Evolutionary conservation across 35 echinoderm and acorn worm genomes (phyloP).

Genomic region (Holothuria glaberrima): DNA sequence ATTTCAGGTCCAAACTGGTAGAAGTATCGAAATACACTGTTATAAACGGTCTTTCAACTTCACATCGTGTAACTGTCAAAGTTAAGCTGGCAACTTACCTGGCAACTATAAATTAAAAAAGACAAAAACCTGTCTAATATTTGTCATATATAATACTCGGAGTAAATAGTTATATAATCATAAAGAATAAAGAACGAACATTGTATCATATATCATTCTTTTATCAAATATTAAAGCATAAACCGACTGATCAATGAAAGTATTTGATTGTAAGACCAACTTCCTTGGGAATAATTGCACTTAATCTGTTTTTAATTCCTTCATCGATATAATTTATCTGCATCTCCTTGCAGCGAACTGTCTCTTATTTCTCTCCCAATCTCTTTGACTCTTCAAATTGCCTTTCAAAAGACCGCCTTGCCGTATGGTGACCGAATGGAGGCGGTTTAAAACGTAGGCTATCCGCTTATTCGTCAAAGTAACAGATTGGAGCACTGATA

Average conservation of each 20-base stretch:
- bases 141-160: no score
- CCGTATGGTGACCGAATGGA: slow-evolving; percentile 35
- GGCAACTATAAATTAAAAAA: no score
- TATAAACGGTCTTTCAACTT: no score
- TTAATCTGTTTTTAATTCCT: slow-evolving; percentile 45
- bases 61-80: no score
- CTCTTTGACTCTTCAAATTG: neutral
- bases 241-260: slow-evolving; percentile 3
- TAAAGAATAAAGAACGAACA: neutral
- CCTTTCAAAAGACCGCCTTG: slow-evolving; percentile 43
- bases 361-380: neutral
- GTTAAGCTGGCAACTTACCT: no score
- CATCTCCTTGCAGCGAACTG: neutral
- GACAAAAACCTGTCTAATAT: no score
- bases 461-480: slow-evolving; percentile 23
- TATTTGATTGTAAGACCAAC: neutral
- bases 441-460: slow-evolving; percentile 6
- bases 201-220: neutral
- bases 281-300: slow-evolving; percentile 41
- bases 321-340: neutral
- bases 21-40: no score
- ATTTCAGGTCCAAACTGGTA: no score
- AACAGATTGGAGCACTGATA: slow-evolving; percentile 40
- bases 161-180: neutral
- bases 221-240: slow-evolving; percentile 27